Evolutionary conservation across 2,888 invertebrate genomes (phyloP).

Genomic region (Asteroscopus sphinx): DNA sequence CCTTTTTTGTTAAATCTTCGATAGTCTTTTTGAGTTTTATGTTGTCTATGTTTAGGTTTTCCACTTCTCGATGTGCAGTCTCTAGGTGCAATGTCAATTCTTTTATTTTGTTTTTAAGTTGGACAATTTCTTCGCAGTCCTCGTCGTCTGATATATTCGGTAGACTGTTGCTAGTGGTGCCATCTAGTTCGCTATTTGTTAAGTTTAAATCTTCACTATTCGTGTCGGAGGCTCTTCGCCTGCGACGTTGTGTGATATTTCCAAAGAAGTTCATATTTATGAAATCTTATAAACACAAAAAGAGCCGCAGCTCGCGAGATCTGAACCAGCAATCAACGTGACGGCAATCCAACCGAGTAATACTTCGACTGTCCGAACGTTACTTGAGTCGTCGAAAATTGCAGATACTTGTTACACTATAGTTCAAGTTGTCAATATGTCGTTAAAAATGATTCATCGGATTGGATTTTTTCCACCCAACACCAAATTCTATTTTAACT

Average conservation of each 20-base stretch:
- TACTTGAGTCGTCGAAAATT: no score
- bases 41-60: constrained; percentile 6
- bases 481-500: no score
- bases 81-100: constrained; percentile 8
- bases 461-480: no score
- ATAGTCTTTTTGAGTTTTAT: constrained; percentile 3
- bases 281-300: no score
- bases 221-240: background rate
- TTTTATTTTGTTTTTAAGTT: constrained; percentile 7
- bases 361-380: no score
- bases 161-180: background rate
- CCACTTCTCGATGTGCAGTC: constrained; percentile 10
- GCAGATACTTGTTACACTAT: no score
- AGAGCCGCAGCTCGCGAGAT: no score
- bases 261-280: background rate
- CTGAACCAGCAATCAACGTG: no score
- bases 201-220: background rate
- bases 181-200: background rate
- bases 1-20: constrained; percentile 2
- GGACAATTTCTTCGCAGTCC: constrained; percentile 4
- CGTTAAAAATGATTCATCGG: no score
- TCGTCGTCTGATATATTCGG: constrained; percentile 14
- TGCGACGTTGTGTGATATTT: background rate
- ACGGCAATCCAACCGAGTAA: no score
- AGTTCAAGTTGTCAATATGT: no score